phyloP scores from a whole-genome alignment of 2,113 vertebrate genomes.

The Hippopotamus amphibius region DNA sequence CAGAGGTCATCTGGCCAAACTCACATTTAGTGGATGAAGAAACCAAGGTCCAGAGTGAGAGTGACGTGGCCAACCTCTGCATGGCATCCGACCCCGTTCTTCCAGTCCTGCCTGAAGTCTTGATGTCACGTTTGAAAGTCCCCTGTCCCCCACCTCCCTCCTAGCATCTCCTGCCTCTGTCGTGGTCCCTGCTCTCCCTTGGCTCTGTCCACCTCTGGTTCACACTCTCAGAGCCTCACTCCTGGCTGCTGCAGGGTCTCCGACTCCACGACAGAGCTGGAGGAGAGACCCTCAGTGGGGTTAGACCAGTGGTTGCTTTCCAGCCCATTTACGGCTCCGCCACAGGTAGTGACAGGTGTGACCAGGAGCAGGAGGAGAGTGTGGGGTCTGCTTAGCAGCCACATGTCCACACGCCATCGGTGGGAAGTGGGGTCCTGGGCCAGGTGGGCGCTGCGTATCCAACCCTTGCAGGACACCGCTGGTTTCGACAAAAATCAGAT shows the following conservation, averaged over 20 bases:
- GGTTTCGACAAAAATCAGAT: background rate
- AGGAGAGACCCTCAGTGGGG: background rate
- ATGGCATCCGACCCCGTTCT: background rate
- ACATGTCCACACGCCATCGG: background rate
- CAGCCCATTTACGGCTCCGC: too few relatives aligned
- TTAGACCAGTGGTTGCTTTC: background rate
- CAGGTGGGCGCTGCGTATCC: background rate
- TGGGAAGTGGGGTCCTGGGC: background rate
- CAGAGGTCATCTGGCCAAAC: too few relatives aligned
- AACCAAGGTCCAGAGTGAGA: background rate
- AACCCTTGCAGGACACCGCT: background rate
- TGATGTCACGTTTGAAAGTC: background rate
- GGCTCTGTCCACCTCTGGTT: background rate
- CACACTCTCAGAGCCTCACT: background rate
- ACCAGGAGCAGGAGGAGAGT: background rate
- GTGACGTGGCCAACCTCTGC: accelerated
- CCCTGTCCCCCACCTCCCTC: background rate
- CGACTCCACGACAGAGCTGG: too few relatives aligned
- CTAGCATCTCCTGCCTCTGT: background rate
- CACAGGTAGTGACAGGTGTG: background rate
- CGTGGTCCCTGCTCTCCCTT: background rate
- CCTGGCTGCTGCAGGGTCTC: background rate
- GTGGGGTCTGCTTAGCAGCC: background rate
- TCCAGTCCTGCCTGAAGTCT: background rate
- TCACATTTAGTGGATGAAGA: background rate